Percentiles rank a stretch among this genome's conserved stretches.
These are phyloP conservation scores for Muricea muricata DNA, from an alignment of 92 coral and sea anemone genomes.

Conservation along the genomic window DNA sequence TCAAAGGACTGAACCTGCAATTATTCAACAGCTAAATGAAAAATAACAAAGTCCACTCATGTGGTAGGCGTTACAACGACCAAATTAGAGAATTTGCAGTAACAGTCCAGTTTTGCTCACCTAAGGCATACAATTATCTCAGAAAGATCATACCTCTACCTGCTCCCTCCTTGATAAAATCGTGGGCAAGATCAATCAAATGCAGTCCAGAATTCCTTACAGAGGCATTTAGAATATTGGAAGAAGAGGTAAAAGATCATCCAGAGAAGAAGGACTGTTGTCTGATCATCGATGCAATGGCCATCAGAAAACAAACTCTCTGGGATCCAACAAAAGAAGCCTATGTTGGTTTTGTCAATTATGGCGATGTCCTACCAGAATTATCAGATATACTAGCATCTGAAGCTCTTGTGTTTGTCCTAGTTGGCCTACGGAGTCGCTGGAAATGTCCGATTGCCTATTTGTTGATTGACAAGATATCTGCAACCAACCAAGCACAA, in stretches of 20 bases:
- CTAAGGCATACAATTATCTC: neutral
- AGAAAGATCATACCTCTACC: slow-evolving; percentile 22
- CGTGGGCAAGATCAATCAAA: neutral
- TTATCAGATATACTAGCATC: slow-evolving; percentile 1
- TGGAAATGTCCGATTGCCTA: slow-evolving; percentile 13
- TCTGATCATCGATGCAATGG: neutral
- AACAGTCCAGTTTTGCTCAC: slow-evolving; percentile 15
- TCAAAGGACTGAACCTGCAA: neutral
- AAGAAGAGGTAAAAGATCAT: neutral
- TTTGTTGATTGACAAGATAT: neutral
- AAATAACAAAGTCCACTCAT: neutral
- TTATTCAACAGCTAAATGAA: neutral
- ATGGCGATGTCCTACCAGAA: neutral
- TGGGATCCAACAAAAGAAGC: neutral
- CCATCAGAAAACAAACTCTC: slow-evolving; percentile 11
- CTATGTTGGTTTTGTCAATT: slow-evolving; percentile 23
- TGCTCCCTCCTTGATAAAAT: neutral
- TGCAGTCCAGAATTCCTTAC: slow-evolving; percentile 13
- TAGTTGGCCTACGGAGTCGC: neutral
- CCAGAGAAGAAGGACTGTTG: slow-evolving; percentile 21
- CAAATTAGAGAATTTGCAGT: slow-evolving; percentile 22
- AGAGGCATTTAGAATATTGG: neutral
- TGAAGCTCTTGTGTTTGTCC: slow-evolving; percentile 11
- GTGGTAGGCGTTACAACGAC: slow-evolving; percentile 23
- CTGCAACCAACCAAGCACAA: neutral